Conservation (phyloP, 2,797 vertebrate genomes). For the Mus spretus region DNA sequence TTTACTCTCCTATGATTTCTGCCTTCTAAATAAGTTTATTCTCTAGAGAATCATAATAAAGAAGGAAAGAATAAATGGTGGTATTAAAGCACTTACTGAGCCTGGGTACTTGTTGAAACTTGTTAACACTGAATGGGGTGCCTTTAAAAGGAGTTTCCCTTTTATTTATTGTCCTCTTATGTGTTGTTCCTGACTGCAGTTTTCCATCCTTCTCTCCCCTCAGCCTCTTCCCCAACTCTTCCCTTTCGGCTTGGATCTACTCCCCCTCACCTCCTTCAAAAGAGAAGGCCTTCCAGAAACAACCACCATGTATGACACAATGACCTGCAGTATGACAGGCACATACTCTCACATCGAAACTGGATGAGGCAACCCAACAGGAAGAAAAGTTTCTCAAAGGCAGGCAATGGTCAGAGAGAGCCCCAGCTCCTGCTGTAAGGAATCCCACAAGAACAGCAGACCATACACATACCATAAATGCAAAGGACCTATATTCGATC, state of each 20-base stretch:
- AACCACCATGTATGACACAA: neutral
- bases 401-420: neutral
- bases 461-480: neutral
- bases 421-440: neutral
- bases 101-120: neutral
- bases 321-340: neutral
- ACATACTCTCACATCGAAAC: neutral
- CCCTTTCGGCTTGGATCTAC: neutral
- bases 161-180: neutral
- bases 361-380: neutral
- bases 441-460: neutral
- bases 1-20: neutral
- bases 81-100: neutral
- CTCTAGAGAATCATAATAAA: neutral
- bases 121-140: neutral
- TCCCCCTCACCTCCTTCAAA: neutral
- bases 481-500: neutral
- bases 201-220: neutral
- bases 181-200: neutral
- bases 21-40: neutral
- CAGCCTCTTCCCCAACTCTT: neutral
- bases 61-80: slow-evolving; percentile 2
- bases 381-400: neutral
- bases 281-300: neutral
- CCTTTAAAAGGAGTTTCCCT: neutral